Conservation (phyloP, 1,140 invertebrate species). For the Cherax destructor region DNA sequence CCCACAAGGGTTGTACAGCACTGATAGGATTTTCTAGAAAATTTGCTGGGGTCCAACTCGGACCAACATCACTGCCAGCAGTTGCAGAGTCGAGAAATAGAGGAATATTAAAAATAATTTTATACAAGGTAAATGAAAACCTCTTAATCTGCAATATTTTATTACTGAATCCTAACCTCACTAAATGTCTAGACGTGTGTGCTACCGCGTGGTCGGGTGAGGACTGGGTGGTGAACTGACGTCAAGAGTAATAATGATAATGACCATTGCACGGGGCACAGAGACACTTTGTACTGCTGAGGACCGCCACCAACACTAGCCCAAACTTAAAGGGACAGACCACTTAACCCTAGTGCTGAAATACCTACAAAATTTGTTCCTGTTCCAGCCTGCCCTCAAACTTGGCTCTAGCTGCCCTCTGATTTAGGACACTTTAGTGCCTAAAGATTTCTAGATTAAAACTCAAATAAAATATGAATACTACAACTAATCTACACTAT, state of each 20-base stretch:
- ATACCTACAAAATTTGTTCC: conserved; percentile 33
- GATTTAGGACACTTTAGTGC: conserved; percentile 3
- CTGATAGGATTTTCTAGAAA: no score
- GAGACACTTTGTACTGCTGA: conserved; percentile 70
- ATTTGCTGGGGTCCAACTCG: no score
- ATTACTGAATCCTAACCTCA: conserved; percentile 69
- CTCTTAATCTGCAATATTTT: conserved; percentile 67
- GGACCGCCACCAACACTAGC: conserved; percentile 61
- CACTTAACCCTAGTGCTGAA: conserved; percentile 37
- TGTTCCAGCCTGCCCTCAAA: conserved; percentile 42
- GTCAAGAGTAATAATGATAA: conserved; percentile 67
- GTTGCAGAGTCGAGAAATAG: no score
- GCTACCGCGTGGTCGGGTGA: conserved; percentile 69
- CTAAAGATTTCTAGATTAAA: conserved; percentile 15
- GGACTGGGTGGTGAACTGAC: conserved; percentile 64
- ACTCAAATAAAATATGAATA: conserved; percentile 7
- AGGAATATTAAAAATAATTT: no score
- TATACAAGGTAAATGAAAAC: conserved; percentile 18
- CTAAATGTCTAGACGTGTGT: conserved; percentile 69
- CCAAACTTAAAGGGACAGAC: conserved; percentile 29
- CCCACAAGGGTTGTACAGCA: no score
- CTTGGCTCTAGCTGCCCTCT: conserved; percentile 57
- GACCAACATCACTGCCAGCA: no score
- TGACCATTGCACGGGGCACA: conserved; percentile 69
- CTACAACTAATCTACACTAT: conserved; percentile 13